Conservation (phyloP, 2,888 invertebrate species). For the Drosophila hamatofila region DNA sequence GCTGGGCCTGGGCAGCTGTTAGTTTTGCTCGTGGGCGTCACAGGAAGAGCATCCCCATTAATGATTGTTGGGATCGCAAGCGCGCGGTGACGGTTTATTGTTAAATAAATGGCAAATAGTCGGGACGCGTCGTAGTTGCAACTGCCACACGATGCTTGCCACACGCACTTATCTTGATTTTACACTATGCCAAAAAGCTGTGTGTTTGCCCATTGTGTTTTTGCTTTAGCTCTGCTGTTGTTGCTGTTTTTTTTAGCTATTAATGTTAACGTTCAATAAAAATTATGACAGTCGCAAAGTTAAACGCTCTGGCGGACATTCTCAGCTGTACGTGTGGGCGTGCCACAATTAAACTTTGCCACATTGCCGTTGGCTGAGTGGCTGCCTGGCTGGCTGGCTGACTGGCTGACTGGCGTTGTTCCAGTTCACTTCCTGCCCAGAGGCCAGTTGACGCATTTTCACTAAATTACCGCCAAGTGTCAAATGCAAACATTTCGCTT, state of each 20-base stretch:
- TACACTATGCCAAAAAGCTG: constrained; percentile 54
- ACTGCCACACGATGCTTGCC: constrained; percentile 16
- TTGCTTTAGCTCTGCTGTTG: too few relatives aligned
- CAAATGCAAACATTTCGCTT: constrained; percentile 76
- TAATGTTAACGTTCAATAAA: constrained; percentile 70
- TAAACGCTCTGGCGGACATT: constrained; percentile 70
- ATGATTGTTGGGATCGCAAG: constrained; percentile 68
- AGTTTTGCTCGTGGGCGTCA: constrained; percentile 8
- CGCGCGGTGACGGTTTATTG: constrained; percentile 67
- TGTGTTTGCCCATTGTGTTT: constrained; percentile 41
- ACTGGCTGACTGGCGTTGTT: neutral
- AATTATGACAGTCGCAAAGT: constrained; percentile 79
- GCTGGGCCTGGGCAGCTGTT: constrained; percentile 40
- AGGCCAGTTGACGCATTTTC: constrained; percentile 79
- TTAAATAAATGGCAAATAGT: constrained; percentile 79
- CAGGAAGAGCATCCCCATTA: constrained; percentile 53
- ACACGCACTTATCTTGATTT: constrained; percentile 75
- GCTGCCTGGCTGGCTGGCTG: too few relatives aligned
- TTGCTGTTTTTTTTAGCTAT: constrained; percentile 4
- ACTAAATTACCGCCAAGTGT: constrained; percentile 79
- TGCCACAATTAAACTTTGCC: constrained; percentile 64
- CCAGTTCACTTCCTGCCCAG: constrained; percentile 49
- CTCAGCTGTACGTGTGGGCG: constrained; percentile 51
- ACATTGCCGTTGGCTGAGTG: neutral
- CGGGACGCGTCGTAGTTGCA: constrained; percentile 52